Conservation (phyloP, 2,113 vertebrate species). For the Aptenodytes patagonicus region DNA sequence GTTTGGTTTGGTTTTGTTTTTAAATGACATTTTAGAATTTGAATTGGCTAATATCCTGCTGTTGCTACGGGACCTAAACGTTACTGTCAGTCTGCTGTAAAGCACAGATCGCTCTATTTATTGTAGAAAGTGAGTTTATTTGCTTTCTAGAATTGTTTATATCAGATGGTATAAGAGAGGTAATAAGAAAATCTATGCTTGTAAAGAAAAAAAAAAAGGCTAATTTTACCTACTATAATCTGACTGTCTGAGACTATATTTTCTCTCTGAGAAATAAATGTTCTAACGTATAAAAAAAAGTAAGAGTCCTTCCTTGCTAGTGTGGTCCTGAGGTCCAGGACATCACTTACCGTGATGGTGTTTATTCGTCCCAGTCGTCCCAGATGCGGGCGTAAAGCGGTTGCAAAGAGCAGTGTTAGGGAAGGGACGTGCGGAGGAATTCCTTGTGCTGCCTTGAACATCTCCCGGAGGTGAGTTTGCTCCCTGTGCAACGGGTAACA, state of each 20-base stretch:
- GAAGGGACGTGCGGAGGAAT: background rate
- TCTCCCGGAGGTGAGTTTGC: background rate
- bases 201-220: slow-evolving; percentile 83
- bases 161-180: slow-evolving; percentile 85
- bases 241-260: slow-evolving; percentile 89
- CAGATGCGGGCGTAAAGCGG: background rate
- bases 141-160: slow-evolving; percentile 89
- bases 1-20: slow-evolving; percentile 52
- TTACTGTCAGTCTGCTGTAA: slow-evolving; percentile 78
- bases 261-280: slow-evolving; percentile 94
- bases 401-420: background rate
- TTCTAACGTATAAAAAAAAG: slow-evolving; percentile 74
- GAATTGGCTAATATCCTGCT: slow-evolving; percentile 71
- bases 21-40: slow-evolving; percentile 67
- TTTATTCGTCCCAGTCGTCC: background rate
- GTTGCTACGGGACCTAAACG: slow-evolving; percentile 70
- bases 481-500: background rate
- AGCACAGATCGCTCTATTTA: slow-evolving; percentile 91
- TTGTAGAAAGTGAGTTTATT: slow-evolving; percentile 87
- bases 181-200: slow-evolving; percentile 88
- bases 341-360: background rate
- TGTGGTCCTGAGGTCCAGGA: background rate
- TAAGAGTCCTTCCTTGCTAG: background rate
- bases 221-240: slow-evolving; percentile 92
- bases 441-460: background rate